Percentiles rank a stretch among this genome's conserved stretches.
Evolutionary conservation across 1,140 invertebrate genomes (phyloP).

Genomic region (Artemia franciscana): DNA sequence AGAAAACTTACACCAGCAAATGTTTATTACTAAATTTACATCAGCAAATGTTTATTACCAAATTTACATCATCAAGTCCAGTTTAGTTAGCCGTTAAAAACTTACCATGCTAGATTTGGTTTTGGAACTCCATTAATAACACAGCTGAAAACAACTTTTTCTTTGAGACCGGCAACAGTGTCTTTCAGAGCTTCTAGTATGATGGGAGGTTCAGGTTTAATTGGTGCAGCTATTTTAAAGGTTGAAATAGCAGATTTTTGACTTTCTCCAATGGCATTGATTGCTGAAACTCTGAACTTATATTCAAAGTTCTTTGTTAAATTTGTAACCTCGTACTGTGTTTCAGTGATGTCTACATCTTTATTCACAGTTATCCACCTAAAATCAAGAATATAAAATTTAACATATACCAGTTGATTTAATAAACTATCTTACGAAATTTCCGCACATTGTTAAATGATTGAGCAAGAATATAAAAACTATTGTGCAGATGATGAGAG

Average conservation of each 20-base stretch:
- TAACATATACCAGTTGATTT: no score
- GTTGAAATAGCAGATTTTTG: conserved; percentile 30
- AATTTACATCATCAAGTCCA: no score
- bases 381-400: conserved; percentile 13
- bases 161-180: conserved; percentile 27
- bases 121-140: conserved; percentile 54
- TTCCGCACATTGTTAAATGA: no score
- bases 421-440: no score
- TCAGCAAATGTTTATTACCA: no score
- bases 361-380: conserved; percentile 39
- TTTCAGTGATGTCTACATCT: conserved; percentile 30
- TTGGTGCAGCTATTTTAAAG: conserved; percentile 27
- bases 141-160: conserved; percentile 39
- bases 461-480: no score
- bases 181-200: conserved; percentile 36
- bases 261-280: conserved; percentile 45
- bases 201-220: conserved; percentile 27
- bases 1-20: no score
- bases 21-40: no score
- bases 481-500: no score
- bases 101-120: conserved; percentile 56
- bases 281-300: conserved; percentile 44
- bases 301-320: conserved; percentile 44
- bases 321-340: conserved; percentile 34
- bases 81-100: no score